A percentile compares a stretch with the other conserved stretches of the same genome.
Evolutionary conservation across 2,113 vertebrate species (phyloP).

Genomic region (Recurvirostra avosetta): DNA sequence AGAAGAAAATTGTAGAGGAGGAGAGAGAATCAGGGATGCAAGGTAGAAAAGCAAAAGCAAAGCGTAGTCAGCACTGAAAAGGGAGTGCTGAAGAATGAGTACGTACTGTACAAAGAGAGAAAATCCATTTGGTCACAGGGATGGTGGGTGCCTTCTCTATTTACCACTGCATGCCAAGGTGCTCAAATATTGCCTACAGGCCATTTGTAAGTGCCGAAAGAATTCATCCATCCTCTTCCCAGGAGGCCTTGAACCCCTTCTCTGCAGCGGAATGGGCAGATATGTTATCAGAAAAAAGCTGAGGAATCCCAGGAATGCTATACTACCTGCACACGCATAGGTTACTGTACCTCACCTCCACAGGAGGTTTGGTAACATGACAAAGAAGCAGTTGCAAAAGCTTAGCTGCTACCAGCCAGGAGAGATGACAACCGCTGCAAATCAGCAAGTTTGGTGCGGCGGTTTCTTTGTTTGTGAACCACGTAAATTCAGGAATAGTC

Average conservation of each 20-base stretch:
- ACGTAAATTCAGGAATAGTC: background rate
- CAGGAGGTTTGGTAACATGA: rapidly evolving
- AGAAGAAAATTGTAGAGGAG: background rate
- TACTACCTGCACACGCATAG: background rate
- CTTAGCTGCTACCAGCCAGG: background rate
- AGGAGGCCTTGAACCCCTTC: background rate
- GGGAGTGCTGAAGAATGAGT: background rate
- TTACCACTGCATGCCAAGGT: background rate
- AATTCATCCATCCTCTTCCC: background rate
- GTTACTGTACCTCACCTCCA: no score
- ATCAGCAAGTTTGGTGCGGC: background rate
- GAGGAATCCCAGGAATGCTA: background rate
- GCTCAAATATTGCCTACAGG: background rate
- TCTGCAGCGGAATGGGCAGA: background rate
- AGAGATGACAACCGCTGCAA: background rate
- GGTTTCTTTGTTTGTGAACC: background rate
- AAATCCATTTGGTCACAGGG: background rate
- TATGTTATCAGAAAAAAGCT: rapidly evolving
- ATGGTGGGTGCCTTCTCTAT: background rate
- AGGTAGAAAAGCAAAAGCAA: background rate
- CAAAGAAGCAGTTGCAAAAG: background rate
- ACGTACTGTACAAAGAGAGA: background rate
- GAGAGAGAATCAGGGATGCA: background rate
- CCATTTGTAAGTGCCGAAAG: background rate
- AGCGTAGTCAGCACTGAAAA: background rate